Percentiles rank a stretch among this genome's conserved stretches.
Conservation (phyloP, 1,140 invertebrate species). For the Ceratina japonica region DNA sequence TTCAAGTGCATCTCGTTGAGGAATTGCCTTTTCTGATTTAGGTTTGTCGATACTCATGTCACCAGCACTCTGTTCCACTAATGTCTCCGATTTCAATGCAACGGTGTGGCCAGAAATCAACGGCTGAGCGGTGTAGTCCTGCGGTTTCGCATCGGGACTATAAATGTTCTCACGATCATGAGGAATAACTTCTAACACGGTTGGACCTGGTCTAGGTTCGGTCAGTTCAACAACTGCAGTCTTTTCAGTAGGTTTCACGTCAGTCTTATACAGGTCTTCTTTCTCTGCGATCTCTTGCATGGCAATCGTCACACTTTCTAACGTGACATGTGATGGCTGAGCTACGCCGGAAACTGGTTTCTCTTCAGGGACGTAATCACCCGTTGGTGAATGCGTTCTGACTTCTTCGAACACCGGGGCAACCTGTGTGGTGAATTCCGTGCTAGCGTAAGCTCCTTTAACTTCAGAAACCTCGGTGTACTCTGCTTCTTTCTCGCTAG, state of each 20-base stretch:
- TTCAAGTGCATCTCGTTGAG: conserved; percentile 78
- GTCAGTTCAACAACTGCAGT: conserved; percentile 78
- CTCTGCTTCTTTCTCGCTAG: conserved; percentile 76
- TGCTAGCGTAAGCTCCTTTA: conserved; percentile 75
- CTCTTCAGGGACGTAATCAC: conserved; percentile 72
- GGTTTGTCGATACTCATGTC: conserved; percentile 73
- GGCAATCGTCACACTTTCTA: conserved; percentile 79
- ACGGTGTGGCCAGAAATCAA: conserved; percentile 78
- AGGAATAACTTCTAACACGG: conserved; percentile 79
- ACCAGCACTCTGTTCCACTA: conserved; percentile 76
- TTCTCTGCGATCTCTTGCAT: conserved; percentile 81
- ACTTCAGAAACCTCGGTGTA: conserved; percentile 68
- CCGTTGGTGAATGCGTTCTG: conserved; percentile 78
- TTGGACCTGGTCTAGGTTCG: conserved; percentile 77
- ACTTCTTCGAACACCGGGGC: conserved; percentile 79
- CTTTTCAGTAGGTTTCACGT: conserved; percentile 78
- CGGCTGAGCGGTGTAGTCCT: conserved; percentile 73
- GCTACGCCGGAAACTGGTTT: conserved; percentile 74
- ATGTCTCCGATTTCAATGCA: conserved; percentile 79
- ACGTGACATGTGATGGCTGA: conserved; percentile 74
- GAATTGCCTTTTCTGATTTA: conserved; percentile 77
- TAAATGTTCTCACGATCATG: conserved; percentile 81
- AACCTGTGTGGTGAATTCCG: conserved; percentile 77
- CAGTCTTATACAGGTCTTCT: conserved; percentile 78
- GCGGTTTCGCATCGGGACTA: conserved; percentile 66